These are phyloP conservation scores for Bilobella aurantiaca DNA, from an alignment of 1,140 invertebrate genomes.

Conservation along the genomic window DNA sequence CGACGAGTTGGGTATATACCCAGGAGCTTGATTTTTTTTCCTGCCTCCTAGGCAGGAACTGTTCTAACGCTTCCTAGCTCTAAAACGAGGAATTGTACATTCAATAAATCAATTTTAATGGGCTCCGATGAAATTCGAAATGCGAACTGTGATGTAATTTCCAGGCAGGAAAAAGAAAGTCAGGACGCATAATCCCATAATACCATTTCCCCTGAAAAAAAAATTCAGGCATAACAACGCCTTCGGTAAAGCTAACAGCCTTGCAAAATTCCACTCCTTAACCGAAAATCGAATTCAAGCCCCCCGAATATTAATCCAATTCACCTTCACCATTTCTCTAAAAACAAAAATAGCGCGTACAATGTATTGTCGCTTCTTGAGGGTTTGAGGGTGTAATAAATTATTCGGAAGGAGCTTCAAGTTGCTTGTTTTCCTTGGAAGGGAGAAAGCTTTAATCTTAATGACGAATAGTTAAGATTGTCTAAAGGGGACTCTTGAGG, in stretches of 20 bases:
- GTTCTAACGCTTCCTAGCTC: not conserved
- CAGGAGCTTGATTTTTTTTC: no score
- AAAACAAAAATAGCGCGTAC: not conserved
- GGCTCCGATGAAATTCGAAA: constrained; percentile 11
- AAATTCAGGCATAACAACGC: no score
- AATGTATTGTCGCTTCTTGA: not conserved
- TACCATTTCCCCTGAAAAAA: not conserved
- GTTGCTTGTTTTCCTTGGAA: not conserved
- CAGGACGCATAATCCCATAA: not conserved
- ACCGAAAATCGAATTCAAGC: no score
- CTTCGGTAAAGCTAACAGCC: no score
- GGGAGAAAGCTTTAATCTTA: not conserved
- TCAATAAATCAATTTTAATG: constrained; percentile 17
- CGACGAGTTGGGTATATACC: no score
- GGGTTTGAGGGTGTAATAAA: not conserved
- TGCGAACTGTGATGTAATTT: not conserved
- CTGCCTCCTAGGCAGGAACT: not conserved
- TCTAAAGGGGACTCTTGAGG: not conserved
- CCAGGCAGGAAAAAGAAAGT: not conserved
- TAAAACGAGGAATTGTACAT: not conserved
- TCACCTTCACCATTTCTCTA: not conserved
- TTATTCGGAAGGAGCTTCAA: not conserved
- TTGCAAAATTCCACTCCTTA: no score
- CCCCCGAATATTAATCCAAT: not conserved
- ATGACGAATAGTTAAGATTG: not conserved